phyloP scores from a whole-genome alignment of 2,888 invertebrate genomes.

The Eupithecia inturbata region DNA sequence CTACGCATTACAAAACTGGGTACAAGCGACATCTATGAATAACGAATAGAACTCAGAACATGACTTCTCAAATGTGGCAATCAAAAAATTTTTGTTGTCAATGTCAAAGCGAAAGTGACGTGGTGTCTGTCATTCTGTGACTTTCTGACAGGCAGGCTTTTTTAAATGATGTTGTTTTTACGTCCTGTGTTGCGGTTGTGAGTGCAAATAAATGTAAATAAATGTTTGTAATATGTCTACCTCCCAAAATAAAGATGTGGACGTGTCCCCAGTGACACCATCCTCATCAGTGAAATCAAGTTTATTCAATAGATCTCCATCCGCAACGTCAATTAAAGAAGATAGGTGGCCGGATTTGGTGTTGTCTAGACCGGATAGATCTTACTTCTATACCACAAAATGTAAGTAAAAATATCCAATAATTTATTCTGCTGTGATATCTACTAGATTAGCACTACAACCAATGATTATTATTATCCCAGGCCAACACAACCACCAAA shows the following conservation, averaged over 20 bases:
- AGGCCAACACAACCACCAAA: not conserved
- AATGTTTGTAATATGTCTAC: constrained; percentile 68
- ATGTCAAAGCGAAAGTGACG: constrained; percentile 9
- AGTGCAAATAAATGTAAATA: constrained; percentile 36
- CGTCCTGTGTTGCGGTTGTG: constrained; percentile 33
- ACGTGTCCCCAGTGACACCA: constrained; percentile 69
- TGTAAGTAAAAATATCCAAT: constrained; percentile 61
- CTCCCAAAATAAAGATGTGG: constrained; percentile 62
- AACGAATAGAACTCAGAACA: not conserved
- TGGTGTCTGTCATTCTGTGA: constrained; percentile 15
- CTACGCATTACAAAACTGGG: not conserved
- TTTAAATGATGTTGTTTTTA: constrained; percentile 38
- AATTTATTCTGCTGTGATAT: not conserved
- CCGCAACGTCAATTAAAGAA: constrained; percentile 68
- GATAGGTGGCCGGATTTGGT: constrained; percentile 82
- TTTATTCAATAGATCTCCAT: constrained; percentile 71
- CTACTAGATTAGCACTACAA: not conserved
- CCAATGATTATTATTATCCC: not conserved
- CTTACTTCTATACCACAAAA: constrained; percentile 73
- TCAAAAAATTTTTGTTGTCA: constrained; percentile 13
- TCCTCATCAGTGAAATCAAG: constrained; percentile 66
- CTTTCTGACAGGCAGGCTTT: constrained; percentile 19
- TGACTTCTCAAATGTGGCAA: not conserved
- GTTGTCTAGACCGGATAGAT: constrained; percentile 74
- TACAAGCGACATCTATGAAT: constrained; percentile 14